Base-by-base conservation (phyloP, 2,888 invertebrate genomes). In the Eucera pruinosa region DNA sequence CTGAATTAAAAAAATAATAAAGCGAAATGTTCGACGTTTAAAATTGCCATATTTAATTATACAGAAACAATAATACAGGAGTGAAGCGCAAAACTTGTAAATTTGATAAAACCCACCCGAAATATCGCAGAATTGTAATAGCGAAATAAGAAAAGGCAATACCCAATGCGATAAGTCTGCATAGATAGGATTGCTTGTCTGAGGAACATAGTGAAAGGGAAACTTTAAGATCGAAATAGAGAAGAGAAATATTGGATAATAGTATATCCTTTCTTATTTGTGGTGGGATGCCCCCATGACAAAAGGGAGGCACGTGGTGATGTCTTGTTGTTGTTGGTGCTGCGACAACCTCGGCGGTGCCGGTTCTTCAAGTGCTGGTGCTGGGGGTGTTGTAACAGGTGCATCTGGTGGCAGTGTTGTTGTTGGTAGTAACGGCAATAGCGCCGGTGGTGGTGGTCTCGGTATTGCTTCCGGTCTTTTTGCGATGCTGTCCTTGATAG, bases 401-500 rank as follows among this genome's bases (percentile, higher is more conserved):
- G 69, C 67, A 25, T 52, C 75, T 25, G 74, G 75, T 45, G 67
- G 73, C 45, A 70, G 76, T 50, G 75, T 71, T 3, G 78, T 78
- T 7, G 75, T 72, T 36, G 69, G 45, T 25, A 64, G 70, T 9
- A 82, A 81, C 58, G 60, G 71, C 52, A 81, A 81, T 57, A 80
- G 75, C 75, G 72, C 76, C 52, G 84, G 86, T 81, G 85, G 89
- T 74, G 85, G 88, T 70, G 88, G 89, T 69, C 92, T 93, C 33
- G 87, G 88, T 71, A 85, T 90, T 66, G 87, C 90, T 72, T 90
- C 90, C 74, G 87, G 89, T 0, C 90, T 96, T 39, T 94, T 95
- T 23, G 96, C 96, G 15, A 94, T 96, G 41, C 94, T 96, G 15
- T 96, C 96, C 13, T 94, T 96, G 41, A 94, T 95, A 13, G 95